Conservation (phyloP, 2,797 vertebrate genomes). For the Denticeps clupeoides region DNA sequence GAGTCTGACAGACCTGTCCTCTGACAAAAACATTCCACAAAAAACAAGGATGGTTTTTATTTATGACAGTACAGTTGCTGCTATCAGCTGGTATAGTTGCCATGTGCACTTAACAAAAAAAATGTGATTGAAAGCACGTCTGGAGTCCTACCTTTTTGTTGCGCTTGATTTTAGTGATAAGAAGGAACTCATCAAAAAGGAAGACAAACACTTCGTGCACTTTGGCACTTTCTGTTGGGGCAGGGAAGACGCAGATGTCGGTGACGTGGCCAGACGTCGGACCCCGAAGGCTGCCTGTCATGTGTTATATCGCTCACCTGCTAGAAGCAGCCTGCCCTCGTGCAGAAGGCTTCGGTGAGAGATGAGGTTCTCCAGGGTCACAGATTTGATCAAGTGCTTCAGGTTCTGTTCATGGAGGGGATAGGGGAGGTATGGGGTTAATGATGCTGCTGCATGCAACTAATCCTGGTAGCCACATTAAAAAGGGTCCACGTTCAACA, state of each 20-base stretch:
- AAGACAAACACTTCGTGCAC: slow-evolving; percentile 75
- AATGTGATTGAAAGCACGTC: too few species aligned
- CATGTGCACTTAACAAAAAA: not conserved
- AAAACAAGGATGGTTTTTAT: not conserved
- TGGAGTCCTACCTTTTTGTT: slow-evolving; percentile 74
- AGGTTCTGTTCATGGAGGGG: slow-evolving; percentile 54
- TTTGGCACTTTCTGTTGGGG: slow-evolving; percentile 62
- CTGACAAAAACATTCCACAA: slow-evolving; percentile 37
- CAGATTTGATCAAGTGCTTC: slow-evolving; percentile 75
- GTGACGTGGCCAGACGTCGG: too few species aligned
- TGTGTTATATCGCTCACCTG: slow-evolving; percentile 49
- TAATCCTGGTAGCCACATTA: not conserved
- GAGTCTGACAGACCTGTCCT: slow-evolving; percentile 55
- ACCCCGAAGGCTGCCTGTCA: too few species aligned
- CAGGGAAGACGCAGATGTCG: too few species aligned
- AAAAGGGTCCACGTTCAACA: too few species aligned
- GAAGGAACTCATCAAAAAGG: slow-evolving; percentile 83
- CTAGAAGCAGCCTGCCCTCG: slow-evolving; percentile 69
- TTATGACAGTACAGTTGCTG: not conserved
- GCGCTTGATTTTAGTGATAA: slow-evolving; percentile 80
- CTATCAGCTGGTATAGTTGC: not conserved
- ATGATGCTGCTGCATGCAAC: not conserved
- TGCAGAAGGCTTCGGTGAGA: slow-evolving; percentile 71
- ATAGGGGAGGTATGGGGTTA: not conserved
- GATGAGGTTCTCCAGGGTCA: slow-evolving; percentile 72